Conservation (phyloP, 1,140 invertebrate species). For the Philopotamus ludificatus region DNA sequence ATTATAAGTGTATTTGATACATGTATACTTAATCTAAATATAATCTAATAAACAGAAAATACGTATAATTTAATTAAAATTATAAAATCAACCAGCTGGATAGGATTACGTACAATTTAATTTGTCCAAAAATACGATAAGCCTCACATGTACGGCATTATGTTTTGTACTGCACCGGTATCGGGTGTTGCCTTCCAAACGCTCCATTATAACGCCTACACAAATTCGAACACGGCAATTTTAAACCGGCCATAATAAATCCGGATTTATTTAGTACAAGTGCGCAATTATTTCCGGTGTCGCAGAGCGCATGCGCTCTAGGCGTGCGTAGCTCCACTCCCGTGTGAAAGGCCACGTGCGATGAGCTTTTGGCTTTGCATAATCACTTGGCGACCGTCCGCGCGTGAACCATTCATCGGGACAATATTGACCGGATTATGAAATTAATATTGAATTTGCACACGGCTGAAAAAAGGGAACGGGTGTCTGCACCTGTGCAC, state of each 20-base stretch:
- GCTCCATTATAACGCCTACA: constrained; percentile 30
- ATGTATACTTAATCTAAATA: no score
- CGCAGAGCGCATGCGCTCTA: neutral
- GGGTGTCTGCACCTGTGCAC: no score
- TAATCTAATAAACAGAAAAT: no score
- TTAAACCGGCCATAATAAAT: constrained; percentile 38
- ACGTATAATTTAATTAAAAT: neutral
- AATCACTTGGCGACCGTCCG: neutral
- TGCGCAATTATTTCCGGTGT: constrained; percentile 37
- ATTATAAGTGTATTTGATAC: no score
- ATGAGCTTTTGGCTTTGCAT: neutral
- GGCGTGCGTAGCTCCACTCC: no score
- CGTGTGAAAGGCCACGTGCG: neutral
- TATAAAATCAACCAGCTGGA: neutral
- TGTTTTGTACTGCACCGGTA: no score
- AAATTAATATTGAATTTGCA: no score
- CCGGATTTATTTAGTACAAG: constrained; percentile 41
- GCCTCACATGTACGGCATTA: no score
- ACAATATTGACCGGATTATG: no score
- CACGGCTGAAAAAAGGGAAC: no score
- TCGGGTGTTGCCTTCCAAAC: no score
- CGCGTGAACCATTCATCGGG: neutral
- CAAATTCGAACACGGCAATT: constrained; percentile 38
- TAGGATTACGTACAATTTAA: neutral
- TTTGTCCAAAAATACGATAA: neutral